Evolutionary conservation across 2,113 vertebrate species (phyloP), one percentile per base, ranked within the genome.

Genomic region (Platycercus adscitus): DNA sequence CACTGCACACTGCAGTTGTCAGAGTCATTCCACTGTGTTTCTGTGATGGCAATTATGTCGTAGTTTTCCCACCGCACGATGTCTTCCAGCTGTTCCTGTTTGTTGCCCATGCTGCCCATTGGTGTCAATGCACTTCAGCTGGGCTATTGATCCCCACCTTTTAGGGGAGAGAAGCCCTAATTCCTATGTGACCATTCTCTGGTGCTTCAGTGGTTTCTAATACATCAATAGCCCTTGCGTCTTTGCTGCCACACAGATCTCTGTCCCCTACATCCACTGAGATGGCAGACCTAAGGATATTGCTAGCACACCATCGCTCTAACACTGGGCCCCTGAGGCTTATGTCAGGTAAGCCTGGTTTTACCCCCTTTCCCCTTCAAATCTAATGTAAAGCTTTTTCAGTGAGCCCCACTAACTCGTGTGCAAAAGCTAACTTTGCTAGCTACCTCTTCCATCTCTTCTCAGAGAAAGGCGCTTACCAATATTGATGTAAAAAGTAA

Each of bases 381-480:
- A 53, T 43, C 8, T 28, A 28, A 49, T n/a, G 43, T 65, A 13
- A 64, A 28, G 24, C 11, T 65, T 23, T 53, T 79, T n/a, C 47
- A 43, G 4, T 53, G 37, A 43, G 24, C 24, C 37, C 23, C 33
- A 13, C 39, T 18, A 44, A 56, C 41, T 73, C 53, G 31, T 44
- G 24, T 16, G 18, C n/a, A 43, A 75, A 35, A 19, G 33, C 10
- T 25, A 43, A 26, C 23, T 43, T 33, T 55, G 39, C 21, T 25
- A 25, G 37, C 50, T 75, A 21, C 26, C 13, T 58, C 13, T 26
- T 75, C 76, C 47, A 84, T 61, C 73, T 93, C 31, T 25, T 73
- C 91, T 95, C 65, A 81, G 46, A 79, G 88, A 97, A 97, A 90
- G 72, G 46, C 88, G 94, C 35, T 49, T 39, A 60, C 4, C 80